phyloP scores from a whole-genome alignment of 2,113 vertebrate species.

The Neolamprologus devosi region DNA sequence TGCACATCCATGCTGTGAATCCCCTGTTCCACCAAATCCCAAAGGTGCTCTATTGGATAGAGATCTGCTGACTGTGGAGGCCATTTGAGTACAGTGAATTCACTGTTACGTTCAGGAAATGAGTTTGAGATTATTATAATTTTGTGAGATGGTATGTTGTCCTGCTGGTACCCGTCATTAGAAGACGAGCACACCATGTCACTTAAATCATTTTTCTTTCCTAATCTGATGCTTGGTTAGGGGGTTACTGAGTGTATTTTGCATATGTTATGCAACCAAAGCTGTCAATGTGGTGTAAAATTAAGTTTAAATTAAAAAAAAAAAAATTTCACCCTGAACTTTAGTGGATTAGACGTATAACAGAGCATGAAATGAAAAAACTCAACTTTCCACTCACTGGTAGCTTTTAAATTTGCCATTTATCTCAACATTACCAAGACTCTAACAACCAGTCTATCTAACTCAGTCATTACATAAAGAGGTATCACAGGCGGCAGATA shows the following conservation, averaged over 20 bases:
- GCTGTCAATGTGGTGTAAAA: background rate
- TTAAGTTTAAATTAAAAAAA: fast-evolving
- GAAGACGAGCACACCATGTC: background rate
- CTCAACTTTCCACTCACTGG: background rate
- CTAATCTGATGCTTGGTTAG: background rate
- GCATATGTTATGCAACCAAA: background rate
- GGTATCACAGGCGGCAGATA: background rate
- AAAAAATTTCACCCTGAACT: background rate
- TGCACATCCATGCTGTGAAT: background rate
- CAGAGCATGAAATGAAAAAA: background rate
- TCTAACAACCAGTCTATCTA: background rate
- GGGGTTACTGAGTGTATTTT: background rate
- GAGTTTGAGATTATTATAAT: background rate
- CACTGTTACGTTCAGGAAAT: background rate
- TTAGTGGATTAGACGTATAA: background rate
- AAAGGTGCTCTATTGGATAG: background rate
- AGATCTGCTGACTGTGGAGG: background rate
- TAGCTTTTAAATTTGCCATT: background rate
- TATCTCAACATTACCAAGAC: background rate
- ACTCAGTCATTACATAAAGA: background rate
- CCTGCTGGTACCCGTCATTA: background rate
- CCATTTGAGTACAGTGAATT: background rate
- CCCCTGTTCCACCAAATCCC: background rate
- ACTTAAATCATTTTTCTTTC: background rate
- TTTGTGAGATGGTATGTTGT: background rate